Conservation (phyloP, 2,888 invertebrate genomes). For the Arrhopalites spinosus region DNA sequence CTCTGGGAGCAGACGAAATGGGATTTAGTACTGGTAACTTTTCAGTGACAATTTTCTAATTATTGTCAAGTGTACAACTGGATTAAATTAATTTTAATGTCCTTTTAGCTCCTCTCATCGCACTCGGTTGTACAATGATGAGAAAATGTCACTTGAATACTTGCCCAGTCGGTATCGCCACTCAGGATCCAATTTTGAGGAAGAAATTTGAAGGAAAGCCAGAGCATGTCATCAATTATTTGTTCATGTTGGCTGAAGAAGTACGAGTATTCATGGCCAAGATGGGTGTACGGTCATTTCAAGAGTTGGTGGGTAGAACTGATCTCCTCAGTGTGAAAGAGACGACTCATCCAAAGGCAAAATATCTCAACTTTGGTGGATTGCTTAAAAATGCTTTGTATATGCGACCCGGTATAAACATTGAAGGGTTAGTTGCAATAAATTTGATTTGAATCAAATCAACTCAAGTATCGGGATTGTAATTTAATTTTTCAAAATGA, state of each 20-base stretch:
- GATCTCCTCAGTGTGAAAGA: constrained; percentile 81
- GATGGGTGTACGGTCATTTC: constrained; percentile 84
- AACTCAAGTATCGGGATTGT: too few relatives aligned
- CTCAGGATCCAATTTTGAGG: constrained; percentile 93
- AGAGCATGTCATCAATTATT: constrained; percentile 95
- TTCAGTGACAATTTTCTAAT: too few relatives aligned
- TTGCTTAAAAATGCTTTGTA: constrained; percentile 88
- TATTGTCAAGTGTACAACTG: too few relatives aligned
- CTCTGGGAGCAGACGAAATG: constrained; percentile 97
- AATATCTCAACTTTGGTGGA: constrained; percentile 79
- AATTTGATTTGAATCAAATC: too few relatives aligned
- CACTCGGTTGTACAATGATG: constrained; percentile 99
- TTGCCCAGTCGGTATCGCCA: constrained; percentile 98
- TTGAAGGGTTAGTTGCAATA: constrained; percentile 67
- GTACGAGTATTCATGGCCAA: constrained; percentile 89
- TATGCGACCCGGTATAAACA: constrained; percentile 87
- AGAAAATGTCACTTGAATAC: constrained; percentile 98
- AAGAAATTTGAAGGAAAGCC: constrained; percentile 98
- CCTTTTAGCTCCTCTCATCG: constrained; percentile 90
- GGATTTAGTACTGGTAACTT: constrained; percentile 70
- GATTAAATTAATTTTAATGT: too few relatives aligned
- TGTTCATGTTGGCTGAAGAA: constrained; percentile 98
- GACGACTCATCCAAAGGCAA: constrained; percentile 77
- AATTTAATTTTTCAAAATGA: not conserved
- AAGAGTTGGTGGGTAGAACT: constrained; percentile 89